Evolutionary conservation across 2,113 vertebrate genomes (phyloP).

Genomic region (Monopterus albus): DNA sequence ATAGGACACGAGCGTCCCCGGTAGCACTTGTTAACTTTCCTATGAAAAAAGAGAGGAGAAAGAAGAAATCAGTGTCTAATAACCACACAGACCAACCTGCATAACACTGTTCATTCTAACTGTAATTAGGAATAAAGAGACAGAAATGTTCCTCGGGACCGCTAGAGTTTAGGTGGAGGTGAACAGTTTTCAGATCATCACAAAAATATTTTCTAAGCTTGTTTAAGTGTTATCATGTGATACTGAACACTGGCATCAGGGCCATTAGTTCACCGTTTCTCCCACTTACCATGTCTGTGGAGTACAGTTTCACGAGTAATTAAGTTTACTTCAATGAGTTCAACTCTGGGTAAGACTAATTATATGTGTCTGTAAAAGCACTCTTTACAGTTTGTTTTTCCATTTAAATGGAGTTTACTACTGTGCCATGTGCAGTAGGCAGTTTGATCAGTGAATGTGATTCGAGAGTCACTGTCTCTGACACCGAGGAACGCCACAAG

Average conservation of each 20-base stretch:
- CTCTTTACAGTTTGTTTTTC: no score
- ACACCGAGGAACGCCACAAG: no score
- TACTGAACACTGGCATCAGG: background rate
- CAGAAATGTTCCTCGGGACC: no score
- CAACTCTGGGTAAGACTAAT: no score
- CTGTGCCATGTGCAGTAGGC: background rate
- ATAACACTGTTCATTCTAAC: background rate
- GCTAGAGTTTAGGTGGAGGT: no score
- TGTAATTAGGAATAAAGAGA: background rate
- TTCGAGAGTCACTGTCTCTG: no score
- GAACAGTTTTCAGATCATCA: no score
- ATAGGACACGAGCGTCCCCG: slow-evolving; percentile 97
- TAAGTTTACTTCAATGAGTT: background rate
- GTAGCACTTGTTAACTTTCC: slow-evolving; percentile 99
- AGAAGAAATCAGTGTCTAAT: slow-evolving; percentile 34
- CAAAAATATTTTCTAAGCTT: no score
- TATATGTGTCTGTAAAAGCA: background rate
- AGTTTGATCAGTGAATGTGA: background rate
- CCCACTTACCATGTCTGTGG: background rate
- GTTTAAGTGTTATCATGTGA: no score
- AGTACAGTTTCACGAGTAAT: background rate
- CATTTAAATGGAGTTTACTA: no score
- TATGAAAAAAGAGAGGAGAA: slow-evolving; percentile 85
- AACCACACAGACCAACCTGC: background rate
- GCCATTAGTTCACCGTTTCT: background rate